Evolutionary conservation across 2,888 invertebrate genomes (phyloP), one percentile per base, ranked within the genome.

Genomic region (Furcula furcula): DNA sequence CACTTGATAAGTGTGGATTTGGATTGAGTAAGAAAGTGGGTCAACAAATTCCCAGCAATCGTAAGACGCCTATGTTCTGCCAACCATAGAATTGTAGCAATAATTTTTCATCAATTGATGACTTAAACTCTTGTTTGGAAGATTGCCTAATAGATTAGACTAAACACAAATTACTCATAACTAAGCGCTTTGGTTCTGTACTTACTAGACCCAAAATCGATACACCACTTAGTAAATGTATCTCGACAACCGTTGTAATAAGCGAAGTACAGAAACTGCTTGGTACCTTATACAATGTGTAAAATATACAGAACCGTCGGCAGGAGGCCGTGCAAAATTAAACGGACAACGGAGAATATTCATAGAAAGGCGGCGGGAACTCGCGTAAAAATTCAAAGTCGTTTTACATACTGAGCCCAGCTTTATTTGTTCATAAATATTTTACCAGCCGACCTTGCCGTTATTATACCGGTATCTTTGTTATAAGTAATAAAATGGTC

Each of bases 291-390:
- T 48, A 49, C 44, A 55, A 51, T 51, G 59, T 56, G 48, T 48
- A 54, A 44, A 46, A 42, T 43, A 60, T 41, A 47, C 49, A 53
- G n/a, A 53, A 35, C 36, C 34, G 47, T 43, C 44, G 52, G 34
- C 34, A 45, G 34, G 38, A 46, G 36, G 34, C 42, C 41, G 34
- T 66, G 56, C 55, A 65, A 66, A 52, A 63, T 65, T 66, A 53
- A 66, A 54, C 54, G 50, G 38, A 35, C 33, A 40, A 34, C 16
- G 23, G 46, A 36, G 42, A 56, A 56, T 62, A 59, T 56, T 55
- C 56, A 59, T 50, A 48, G 52, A 35, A 48, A n/a, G n/a, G 42
- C 45, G 34, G 10, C 36, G 34, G 38, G 42, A 31, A 35, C 43
- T 27, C 30, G 32, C 31, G 43, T 43, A 55, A 60, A 64, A 60